Percentiles rank a stretch among this genome's conserved stretches.
Evolutionary conservation across 1,140 invertebrate genomes (phyloP).

Genomic region (Odontomachus brunneus): DNA sequence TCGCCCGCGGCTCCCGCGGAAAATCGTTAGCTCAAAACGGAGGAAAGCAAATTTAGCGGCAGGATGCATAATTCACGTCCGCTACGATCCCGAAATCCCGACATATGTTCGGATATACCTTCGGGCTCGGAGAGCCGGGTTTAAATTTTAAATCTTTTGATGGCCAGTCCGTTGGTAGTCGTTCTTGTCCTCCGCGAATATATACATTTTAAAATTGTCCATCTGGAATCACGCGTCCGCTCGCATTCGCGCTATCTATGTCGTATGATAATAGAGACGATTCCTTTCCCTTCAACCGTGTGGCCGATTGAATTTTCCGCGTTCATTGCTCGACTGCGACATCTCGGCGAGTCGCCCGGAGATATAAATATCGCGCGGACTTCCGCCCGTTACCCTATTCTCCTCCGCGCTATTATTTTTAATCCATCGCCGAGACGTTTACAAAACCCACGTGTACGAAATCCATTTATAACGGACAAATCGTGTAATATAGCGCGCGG

Average conservation of each 20-base stretch:
- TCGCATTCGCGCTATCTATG: not conserved
- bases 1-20: not conserved
- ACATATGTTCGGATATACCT: slow-evolving; percentile 68
- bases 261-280: slow-evolving; percentile 33
- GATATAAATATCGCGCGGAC: slow-evolving; percentile 10
- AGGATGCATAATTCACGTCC: slow-evolving; percentile 90
- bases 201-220: slow-evolving; percentile 58
- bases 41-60: slow-evolving; percentile 54
- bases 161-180: slow-evolving; percentile 51
- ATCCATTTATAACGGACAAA: not conserved
- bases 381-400: not conserved
- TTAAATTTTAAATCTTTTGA: slow-evolving; percentile 64
- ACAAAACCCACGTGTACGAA: no score
- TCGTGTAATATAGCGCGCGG: not conserved
- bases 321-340: not conserved
- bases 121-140: slow-evolving; percentile 60
- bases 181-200: slow-evolving; percentile 44
- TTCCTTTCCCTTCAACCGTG: slow-evolving; percentile 9
- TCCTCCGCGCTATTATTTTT: not conserved
- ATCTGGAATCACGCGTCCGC: not conserved
- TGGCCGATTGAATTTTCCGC: slow-evolving; percentile 2
- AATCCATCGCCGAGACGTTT: not conserved
- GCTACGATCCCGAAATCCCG: slow-evolving; percentile 80
- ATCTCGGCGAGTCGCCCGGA: slow-evolving; percentile 3
- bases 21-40: slow-evolving; percentile 54